These are phyloP conservation scores for Acronicta aceris DNA, from an alignment of 2,888 invertebrate species.

Conservation along the genomic window DNA sequence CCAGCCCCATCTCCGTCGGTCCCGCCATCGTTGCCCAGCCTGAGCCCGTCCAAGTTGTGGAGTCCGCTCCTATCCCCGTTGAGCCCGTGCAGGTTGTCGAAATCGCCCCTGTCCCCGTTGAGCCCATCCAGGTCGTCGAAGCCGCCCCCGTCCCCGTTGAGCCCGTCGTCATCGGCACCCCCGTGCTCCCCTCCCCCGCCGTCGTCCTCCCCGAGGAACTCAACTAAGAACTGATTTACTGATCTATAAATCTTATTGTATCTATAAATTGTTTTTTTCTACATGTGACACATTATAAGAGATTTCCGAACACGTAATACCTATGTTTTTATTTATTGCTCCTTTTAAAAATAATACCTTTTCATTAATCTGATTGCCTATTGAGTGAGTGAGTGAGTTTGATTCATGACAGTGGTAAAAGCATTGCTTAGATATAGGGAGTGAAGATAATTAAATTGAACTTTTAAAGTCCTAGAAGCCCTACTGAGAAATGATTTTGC, in stretches of 20 bases:
- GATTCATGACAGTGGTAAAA: too few species aligned
- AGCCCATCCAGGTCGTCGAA: conserved; percentile 39
- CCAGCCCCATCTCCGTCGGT: conserved; percentile 31
- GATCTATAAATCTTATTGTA: neutral
- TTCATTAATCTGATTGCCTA: too few species aligned
- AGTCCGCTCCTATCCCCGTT: conserved; percentile 1
- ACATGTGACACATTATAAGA: neutral
- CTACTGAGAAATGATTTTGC: too few species aligned
- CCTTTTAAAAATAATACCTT: too few species aligned
- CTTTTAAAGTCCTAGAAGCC: too few species aligned
- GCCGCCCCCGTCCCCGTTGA: conserved; percentile 38
- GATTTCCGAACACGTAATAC: too few species aligned
- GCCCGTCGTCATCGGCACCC: conserved; percentile 49
- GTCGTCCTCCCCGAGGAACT: conserved; percentile 58
- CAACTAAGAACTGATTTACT: conserved; percentile 54
- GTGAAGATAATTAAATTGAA: too few species aligned
- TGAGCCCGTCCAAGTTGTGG: conserved; percentile 24
- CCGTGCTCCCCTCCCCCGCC: conserved; percentile 49
- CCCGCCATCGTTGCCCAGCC: conserved; percentile 25
- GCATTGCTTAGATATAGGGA: too few species aligned
- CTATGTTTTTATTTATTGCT: too few species aligned
- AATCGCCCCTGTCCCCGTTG: conserved; percentile 10
- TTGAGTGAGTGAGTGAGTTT: too few species aligned
- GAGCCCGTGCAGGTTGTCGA: conserved; percentile 27
- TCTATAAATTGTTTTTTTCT: conserved; percentile 1